A percentile compares a stretch with the other conserved stretches of the same genome.
Conservation (phyloP, 2,888 invertebrate species). For the Anticlea derivata region DNA sequence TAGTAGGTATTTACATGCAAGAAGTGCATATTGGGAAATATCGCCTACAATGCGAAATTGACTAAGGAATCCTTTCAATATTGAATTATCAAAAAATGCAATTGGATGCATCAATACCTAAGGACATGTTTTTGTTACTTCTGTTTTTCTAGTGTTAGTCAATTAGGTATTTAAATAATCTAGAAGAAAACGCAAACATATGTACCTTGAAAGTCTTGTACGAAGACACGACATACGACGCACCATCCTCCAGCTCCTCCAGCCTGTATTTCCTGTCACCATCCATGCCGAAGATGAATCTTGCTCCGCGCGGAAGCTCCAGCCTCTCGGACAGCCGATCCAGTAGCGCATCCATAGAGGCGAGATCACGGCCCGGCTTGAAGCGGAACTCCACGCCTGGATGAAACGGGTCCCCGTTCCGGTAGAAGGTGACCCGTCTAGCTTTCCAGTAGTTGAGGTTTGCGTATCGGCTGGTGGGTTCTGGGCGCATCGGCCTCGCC, state of each 20-base stretch:
- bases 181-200: constrained; percentile 30
- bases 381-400: constrained; percentile 94
- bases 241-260: constrained; percentile 95
- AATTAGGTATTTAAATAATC: not conserved
- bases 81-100: no score
- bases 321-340: constrained; percentile 94
- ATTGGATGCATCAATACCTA: no score
- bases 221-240: constrained; percentile 96
- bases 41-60: no score
- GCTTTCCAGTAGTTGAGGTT: constrained; percentile 95
- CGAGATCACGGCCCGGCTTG: constrained; percentile 94
- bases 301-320: constrained; percentile 94
- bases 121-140: no score
- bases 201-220: constrained; percentile 97
- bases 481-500: constrained; percentile 83
- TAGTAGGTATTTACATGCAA: no score
- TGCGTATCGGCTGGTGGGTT: constrained; percentile 87
- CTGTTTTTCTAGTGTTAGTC: not conserved
- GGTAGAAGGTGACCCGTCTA: constrained; percentile 93
- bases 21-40: no score
- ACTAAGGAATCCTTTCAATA: no score
- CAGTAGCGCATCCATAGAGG: constrained; percentile 92
- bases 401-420: constrained; percentile 96
- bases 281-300: constrained; percentile 96
- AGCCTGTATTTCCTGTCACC: constrained; percentile 93